These are phyloP conservation scores for Garrulus glandarius DNA, from an alignment of 2,797 vertebrate species.

Conservation along the genomic window DNA sequence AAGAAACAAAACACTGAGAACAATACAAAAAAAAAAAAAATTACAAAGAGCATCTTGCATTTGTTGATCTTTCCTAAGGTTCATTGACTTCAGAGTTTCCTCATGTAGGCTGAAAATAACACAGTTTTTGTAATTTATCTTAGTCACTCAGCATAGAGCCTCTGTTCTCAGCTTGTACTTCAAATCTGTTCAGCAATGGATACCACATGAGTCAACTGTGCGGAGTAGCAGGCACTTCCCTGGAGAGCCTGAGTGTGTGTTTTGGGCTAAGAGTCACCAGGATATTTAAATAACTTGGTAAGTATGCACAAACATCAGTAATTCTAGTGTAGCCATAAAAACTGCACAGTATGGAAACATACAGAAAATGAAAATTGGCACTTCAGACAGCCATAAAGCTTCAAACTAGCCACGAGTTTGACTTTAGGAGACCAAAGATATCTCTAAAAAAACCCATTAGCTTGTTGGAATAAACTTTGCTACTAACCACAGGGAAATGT, in stretches of 20 bases:
- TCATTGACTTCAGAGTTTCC: conserved; percentile 52
- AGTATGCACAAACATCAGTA: conserved; percentile 35
- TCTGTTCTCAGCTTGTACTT: conserved; percentile 51
- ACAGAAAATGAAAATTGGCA: conserved; percentile 29
- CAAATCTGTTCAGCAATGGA: conserved; percentile 17
- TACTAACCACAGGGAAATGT: conserved; percentile 1
- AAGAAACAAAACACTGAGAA: background rate
- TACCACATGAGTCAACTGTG: conserved; percentile 43
- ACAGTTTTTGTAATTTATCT: conserved; percentile 51
- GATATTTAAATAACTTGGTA: conserved; percentile 26
- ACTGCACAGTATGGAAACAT: conserved; percentile 23
- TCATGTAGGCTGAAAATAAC: conserved; percentile 53
- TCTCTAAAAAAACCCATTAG: background rate
- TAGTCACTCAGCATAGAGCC: conserved; percentile 44
- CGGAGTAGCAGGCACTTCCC: conserved; percentile 33
- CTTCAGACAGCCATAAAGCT: conserved; percentile 23
- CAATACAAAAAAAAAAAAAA: background rate
- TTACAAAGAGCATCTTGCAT: conserved; percentile 26
- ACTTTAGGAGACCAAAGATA: conserved; percentile 36
- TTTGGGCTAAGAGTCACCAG: conserved; percentile 36
- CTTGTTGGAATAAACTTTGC: conserved; percentile 16
- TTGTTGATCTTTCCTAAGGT: conserved; percentile 53
- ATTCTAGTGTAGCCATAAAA: conserved; percentile 36
- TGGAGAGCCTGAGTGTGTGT: background rate
- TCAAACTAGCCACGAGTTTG: background rate